Base-by-base conservation (phyloP, 2,797 vertebrate species). In the Triplophysa yarkandensis region DNA sequence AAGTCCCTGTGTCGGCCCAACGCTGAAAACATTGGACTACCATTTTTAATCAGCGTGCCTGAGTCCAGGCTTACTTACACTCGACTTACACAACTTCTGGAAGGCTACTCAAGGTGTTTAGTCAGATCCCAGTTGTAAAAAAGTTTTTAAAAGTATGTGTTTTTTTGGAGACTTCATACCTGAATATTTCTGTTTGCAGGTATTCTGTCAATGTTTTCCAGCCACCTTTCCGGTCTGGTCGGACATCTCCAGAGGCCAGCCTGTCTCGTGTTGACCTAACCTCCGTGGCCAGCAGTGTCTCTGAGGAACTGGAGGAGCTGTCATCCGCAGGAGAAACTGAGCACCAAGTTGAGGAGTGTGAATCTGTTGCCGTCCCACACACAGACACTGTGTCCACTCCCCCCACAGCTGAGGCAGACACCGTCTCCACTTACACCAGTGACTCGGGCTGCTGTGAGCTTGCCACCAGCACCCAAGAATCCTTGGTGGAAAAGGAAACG, bases 121-220 rank as follows among this genome's bases (percentile, higher is more conserved):
- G n/a, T n/a, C n/a, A n/a, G 4, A 17, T 3, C 13, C 25, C 13
- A 1, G 21, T 54, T 74, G 41, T 11, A 55, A 19, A n/a, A n/a
- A n/a, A n/a, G n/a, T n/a, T n/a, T n/a, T n/a, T n/a, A n/a, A n/a
- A n/a, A n/a, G n/a, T n/a, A n/a, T n/a, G n/a, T n/a, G n/a, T n/a
- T n/a, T n/a, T n/a, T n/a, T n/a, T n/a, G n/a, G n/a, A n/a, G n/a
- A n/a, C n/a, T n/a, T n/a, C n/a, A n/a, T 21, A 60, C 44, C 19
- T 41, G 8, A 67, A 25, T 10, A 25, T n/a, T 67, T 61, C n/a
- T 68, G 16, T 57, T 2, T 55, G 6, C 83, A 97, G 97, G 90
- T 99, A 98, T 88, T 98, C 97, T 0, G 94, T 99, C 83, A 95
- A 96, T 0, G 96, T 99, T 71, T 99, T 99, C 89, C 97, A 98